phyloP scores from a whole-genome alignment of 2,888 invertebrate species.

The Agrotis ipsilon region DNA sequence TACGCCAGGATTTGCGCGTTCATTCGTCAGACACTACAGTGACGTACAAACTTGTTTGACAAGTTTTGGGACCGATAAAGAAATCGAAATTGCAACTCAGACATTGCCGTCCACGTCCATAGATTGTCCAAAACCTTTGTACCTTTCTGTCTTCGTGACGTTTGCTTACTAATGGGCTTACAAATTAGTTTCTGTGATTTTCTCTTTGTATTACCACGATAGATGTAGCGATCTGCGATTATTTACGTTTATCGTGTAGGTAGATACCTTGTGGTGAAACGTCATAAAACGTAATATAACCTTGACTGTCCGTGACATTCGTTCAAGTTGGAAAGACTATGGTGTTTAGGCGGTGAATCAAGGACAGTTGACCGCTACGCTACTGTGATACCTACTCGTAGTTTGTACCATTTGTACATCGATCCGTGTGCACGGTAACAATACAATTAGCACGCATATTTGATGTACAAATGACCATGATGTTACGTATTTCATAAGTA shows the following conservation, averaged over 20 bases:
- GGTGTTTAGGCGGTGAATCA: constrained; percentile 4
- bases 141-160: constrained; percentile 11
- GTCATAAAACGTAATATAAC: constrained; percentile 4
- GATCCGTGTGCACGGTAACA: constrained; percentile 5
- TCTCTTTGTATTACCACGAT: not conserved
- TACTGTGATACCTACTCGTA: not conserved
- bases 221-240: not conserved
- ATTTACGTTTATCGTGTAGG: not conserved
- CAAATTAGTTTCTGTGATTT: not conserved
- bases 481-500: not conserved
- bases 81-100: constrained; percentile 38
- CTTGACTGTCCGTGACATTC: constrained; percentile 40
- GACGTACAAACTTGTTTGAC: constrained; percentile 52
- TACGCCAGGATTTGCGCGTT: constrained; percentile 5
- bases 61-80: constrained; percentile 31
- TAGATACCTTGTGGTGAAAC: not conserved
- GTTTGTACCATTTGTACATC: constrained; percentile 2
- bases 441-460: not conserved
- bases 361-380: constrained; percentile 7
- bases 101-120: constrained; percentile 13
- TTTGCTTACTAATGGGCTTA: constrained; percentile 2
- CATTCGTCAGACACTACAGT: constrained; percentile 8
- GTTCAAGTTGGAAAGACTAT: constrained; percentile 26
- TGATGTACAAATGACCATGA: not conserved
- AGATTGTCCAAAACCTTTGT: constrained; percentile 19